A percentile compares a stretch with the other conserved stretches of the same genome.
phyloP scores from a whole-genome alignment of 2,888 invertebrate genomes.

The Lingula anatina region DNA sequence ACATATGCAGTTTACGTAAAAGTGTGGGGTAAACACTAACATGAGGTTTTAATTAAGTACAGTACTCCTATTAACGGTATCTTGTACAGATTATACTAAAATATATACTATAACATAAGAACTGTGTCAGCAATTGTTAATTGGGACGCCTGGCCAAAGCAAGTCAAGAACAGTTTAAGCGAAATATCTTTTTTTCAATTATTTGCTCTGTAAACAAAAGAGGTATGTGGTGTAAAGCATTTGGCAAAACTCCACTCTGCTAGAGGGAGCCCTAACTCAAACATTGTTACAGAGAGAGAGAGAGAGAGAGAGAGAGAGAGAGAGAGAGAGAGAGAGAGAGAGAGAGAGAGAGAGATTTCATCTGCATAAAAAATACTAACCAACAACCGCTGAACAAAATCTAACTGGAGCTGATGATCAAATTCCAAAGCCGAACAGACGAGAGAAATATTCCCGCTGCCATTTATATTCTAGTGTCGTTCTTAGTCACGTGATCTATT shows the following conservation, averaged over 20 bases:
- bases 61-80: too few species aligned
- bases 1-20: too few species aligned
- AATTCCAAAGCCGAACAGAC: too few species aligned
- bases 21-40: too few species aligned
- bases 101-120: too few species aligned
- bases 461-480: background rate
- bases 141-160: too few species aligned
- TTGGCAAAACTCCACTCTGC: background rate
- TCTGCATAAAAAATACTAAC: too few species aligned
- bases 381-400: too few species aligned
- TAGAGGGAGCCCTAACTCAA: background rate
- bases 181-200: background rate
- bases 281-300: background rate
- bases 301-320: conserved; percentile 1
- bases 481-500: conserved; percentile 1
- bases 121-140: too few species aligned
- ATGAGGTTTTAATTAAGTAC: too few species aligned
- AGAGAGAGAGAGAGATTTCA: conserved; percentile 1
- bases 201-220: background rate
- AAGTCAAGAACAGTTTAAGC: background rate
- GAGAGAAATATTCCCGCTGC: background rate
- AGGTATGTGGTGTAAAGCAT: background rate
- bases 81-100: too few species aligned
- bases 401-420: too few species aligned
- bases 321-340: conserved; percentile 1